Evolutionary conservation across 2,797 vertebrate genomes (phyloP), one percentile per base, ranked within the genome.

Genomic region (Pipistrellus pipistrellus): DNA sequence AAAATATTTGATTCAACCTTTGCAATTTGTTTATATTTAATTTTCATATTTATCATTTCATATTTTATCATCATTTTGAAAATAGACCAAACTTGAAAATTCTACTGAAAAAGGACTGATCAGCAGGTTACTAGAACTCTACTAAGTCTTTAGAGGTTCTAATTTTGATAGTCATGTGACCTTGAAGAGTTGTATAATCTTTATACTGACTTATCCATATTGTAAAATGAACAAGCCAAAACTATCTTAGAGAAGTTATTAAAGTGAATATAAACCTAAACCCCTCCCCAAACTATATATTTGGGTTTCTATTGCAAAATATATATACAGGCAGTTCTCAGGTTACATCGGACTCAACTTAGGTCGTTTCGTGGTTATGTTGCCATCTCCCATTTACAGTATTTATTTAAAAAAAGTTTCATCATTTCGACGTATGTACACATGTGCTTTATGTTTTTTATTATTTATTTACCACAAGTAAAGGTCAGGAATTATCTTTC

Each of bases 51-150:
- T 76, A 92, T 85, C 35, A 91, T 85, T 88, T 85, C 90, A 3
- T 72, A 93, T 87, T 89, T 95, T 86, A 93, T 83, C 9, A 85
- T 86, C 46, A 89, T 89, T 91, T 44, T 88, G 27, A 95, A 90
- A 51, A 64, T 1, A 85, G 35, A 25, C 7, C 59, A 96, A 59
- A 27, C 27, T 38, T 96, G 82, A 94, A 94, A 93, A 88, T 88
- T 89, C 51, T 85, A 81, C 7, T 81, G 32, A 32, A 85, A 97
- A 94, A 84, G 69, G 23, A 82, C 0, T 73, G 17, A 75, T 62
- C 87, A 71, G 6, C 38, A 82, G 20, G 14, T 81, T 78, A 82
- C 55, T 59, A 88, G 21, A 92, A 82, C 53, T 82, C 90, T 68
- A 84, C 12, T n/a, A 90, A 64, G 48, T 77, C 59, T 88, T 78